Evolutionary conservation across 1,140 invertebrate genomes (phyloP), one percentile per base, ranked within the genome.

Genomic region (Platyura marginata): DNA sequence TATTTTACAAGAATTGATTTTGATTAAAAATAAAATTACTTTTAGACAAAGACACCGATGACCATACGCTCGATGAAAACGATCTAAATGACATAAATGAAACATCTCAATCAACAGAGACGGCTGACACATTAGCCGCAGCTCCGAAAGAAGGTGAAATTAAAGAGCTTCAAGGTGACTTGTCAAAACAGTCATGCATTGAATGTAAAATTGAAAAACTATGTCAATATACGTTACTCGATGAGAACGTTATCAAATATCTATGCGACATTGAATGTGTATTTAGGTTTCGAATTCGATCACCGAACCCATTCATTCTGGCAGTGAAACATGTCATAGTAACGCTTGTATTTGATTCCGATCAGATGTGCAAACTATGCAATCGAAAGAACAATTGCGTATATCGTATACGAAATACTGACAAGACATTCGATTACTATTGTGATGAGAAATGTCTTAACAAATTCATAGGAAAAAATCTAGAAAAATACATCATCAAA

Each of bases 381-480:
- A 51, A 44, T 5, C 44, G 36, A 15, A 48, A 51, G 8, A 61
- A 59, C 44, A 25, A 10, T 10, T 61, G 59, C 22, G 52, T 54
- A 2, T 61, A 52, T 43, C 51, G 56, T 8, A 55, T 37, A 21
- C 60, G 53, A 43, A 48, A 42, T 21, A 43, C 32, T 19, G 54
- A 51, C 21, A 46, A 39, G 42, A 16, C 35, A 39, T 18, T 20
- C 16, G 22, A 32, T 10, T 65, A 56, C 47, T 43, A 67, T 3
- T 68, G 66, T 46, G 54, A 62, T 42, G 60, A 64, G 35, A 42
- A 49, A 37, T 68, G 66, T 44, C 57, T 64, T 45, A 54, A 56
- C 44, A 49, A 50, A 3, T 51, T 64, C 40, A 48, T 65, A 39
- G 46, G 42, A 10, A 48, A 47, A 3, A 46, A 64, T 41, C 46